Evolutionary conservation across 2,113 vertebrate species (phyloP).

Genomic region (Lepidiolamprologus cunningtoni): DNA sequence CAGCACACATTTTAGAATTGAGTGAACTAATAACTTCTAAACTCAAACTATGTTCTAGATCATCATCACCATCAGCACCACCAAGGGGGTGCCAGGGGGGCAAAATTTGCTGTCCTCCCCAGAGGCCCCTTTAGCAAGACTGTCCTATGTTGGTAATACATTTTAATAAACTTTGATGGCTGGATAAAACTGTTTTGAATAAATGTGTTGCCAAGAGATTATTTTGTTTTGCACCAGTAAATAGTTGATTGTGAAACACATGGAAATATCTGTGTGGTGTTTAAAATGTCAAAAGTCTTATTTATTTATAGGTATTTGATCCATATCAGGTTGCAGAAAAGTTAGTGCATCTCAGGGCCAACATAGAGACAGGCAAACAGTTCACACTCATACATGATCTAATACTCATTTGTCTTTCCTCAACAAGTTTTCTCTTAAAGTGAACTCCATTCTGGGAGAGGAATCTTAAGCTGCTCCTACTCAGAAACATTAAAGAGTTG

Average conservation of each 20-base stretch:
- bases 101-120: neutral
- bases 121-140: neutral
- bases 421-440: neutral
- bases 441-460: neutral
- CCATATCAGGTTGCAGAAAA: neutral
- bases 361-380: fast-evolving
- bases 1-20: neutral
- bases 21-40: neutral
- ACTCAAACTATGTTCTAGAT: neutral
- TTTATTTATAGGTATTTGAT: neutral
- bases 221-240: neutral
- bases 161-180: neutral
- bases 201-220: neutral
- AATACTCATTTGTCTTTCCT: neutral
- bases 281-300: neutral
- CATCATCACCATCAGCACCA: neutral
- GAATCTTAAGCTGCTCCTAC: neutral
- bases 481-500: neutral
- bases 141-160: neutral
- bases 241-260: neutral
- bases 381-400: neutral
- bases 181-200: neutral
- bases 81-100: fast-evolving
- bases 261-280: neutral
- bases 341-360: neutral